phyloP scores from a whole-genome alignment of 2,113 vertebrate genomes.

The Aythya baeri region DNA sequence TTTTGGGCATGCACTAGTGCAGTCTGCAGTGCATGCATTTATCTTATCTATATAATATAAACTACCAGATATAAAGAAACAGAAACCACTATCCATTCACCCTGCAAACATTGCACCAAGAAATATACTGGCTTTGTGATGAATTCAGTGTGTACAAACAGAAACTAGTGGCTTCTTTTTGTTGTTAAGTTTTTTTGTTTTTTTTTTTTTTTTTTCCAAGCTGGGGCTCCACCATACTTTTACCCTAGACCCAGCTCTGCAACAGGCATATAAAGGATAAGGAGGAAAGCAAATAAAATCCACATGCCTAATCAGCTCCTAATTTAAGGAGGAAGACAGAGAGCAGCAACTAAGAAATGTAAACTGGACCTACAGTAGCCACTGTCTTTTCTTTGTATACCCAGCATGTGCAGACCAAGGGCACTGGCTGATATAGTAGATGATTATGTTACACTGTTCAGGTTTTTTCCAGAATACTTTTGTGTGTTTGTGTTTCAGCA shows the following conservation, averaged over 20 bases:
- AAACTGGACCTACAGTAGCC: not conserved
- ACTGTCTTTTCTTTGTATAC: not conserved
- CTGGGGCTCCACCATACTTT: not conserved
- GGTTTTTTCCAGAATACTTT: not conserved
- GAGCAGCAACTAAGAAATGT: not conserved
- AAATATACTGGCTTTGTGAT: not conserved
- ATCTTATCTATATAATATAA: fast-evolving
- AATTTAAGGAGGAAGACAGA: not conserved
- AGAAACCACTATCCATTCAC: not conserved
- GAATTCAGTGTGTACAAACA: not conserved
- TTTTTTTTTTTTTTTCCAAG: not conserved
- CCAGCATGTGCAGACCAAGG: not conserved
- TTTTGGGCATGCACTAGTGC: not conserved
- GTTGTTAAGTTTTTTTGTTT: too few relatives aligned
- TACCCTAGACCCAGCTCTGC: not conserved
- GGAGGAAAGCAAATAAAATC: not conserved
- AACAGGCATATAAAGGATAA: not conserved
- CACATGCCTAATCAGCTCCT: not conserved
- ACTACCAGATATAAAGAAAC: not conserved
- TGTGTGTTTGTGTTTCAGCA: not conserved
- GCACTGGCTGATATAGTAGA: not conserved
- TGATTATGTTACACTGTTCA: not conserved
- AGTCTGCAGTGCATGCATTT: not conserved
- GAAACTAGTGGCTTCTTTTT: not conserved
- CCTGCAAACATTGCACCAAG: not conserved